Percentiles rank a stretch among this genome's conserved stretches.
Conservation (phyloP, 2,888 invertebrate genomes). For the Hirtodrosophila alboralis region DNA sequence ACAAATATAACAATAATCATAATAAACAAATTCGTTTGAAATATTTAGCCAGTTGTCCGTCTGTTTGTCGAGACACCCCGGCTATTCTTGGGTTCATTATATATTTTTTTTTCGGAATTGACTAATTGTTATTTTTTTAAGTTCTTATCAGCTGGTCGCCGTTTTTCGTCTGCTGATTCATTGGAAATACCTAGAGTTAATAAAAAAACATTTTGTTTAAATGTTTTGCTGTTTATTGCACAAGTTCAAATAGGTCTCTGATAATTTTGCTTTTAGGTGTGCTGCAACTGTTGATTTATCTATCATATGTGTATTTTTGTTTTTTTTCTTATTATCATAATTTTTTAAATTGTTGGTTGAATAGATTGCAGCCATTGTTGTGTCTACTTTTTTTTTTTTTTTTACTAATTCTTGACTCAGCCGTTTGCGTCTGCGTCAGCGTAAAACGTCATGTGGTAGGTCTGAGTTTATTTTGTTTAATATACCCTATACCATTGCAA, state of each 20-base stretch:
- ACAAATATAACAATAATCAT: not conserved
- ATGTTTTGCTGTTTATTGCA: constrained; percentile 18
- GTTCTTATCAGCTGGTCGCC: constrained; percentile 37
- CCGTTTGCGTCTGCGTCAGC: constrained; percentile 18
- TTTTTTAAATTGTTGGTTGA: constrained; percentile 28
- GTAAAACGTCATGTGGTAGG: constrained; percentile 58
- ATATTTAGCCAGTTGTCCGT: constrained; percentile 18
- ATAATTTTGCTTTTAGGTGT: no score
- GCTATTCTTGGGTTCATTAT: no score
- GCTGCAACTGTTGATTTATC: not conserved
- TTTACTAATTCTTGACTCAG: constrained; percentile 42
- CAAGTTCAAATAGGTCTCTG: constrained; percentile 27
- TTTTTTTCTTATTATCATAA: constrained; percentile 25
- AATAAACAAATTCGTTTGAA: constrained; percentile 17
- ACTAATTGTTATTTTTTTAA: constrained; percentile 37
- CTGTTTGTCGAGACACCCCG: not conserved
- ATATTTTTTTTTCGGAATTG: constrained; percentile 23
- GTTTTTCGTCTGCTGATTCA: constrained; percentile 33
- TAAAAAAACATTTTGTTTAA: constrained; percentile 27
- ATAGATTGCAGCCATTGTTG: constrained; percentile 2
- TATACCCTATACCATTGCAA: constrained; percentile 8
- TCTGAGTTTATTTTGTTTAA: constrained; percentile 25
- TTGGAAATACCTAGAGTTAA: constrained; percentile 19
- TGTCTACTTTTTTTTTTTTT: constrained; percentile 22
- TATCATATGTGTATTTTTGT: not conserved